These are phyloP conservation scores for Leptogaster cylindrica DNA, from an alignment of 2,888 invertebrate species.

Conservation along the genomic window DNA sequence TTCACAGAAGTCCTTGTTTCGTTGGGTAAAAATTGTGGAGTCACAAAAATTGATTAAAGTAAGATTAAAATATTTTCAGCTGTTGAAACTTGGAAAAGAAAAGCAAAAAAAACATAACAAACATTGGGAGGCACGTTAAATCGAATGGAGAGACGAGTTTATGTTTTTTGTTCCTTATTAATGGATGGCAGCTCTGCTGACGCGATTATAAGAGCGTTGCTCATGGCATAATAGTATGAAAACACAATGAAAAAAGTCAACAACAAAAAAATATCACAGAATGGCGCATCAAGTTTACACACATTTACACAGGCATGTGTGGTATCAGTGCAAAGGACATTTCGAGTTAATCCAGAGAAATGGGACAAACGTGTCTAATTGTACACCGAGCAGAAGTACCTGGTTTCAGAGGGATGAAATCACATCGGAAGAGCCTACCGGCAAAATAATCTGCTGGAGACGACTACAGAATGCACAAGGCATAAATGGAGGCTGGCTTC, in stretches of 20 bases:
- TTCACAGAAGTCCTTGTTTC: conserved; percentile 14
- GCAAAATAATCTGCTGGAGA: conserved; percentile 38
- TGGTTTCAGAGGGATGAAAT: conserved; percentile 34
- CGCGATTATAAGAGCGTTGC: conserved; percentile 7
- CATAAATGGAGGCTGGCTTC: conserved; percentile 5
- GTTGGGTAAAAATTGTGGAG: neutral
- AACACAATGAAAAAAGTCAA: conserved; percentile 5
- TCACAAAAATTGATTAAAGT: conserved; percentile 16
- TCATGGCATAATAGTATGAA: conserved; percentile 4
- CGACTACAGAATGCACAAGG: conserved; percentile 26
- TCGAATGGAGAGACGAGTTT: too few species aligned
- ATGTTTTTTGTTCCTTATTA: neutral
- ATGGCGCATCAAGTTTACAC: too few species aligned
- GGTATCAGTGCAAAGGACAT: conserved; percentile 32
- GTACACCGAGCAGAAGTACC: conserved; percentile 45
- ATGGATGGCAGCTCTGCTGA: neutral
- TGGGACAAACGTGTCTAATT: conserved; percentile 51
- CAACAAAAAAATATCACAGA: too few species aligned
- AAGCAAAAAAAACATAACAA: too few species aligned
- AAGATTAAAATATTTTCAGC: conserved; percentile 14
- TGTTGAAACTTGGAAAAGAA: neutral
- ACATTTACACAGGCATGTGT: too few species aligned
- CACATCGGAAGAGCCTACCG: conserved; percentile 41
- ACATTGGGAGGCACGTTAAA: neutral
- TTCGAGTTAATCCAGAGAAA: conserved; percentile 49